These are phyloP conservation scores for Carpatolechia fugitivella DNA, from an alignment of 2,888 invertebrate species.

Conservation along the genomic window DNA sequence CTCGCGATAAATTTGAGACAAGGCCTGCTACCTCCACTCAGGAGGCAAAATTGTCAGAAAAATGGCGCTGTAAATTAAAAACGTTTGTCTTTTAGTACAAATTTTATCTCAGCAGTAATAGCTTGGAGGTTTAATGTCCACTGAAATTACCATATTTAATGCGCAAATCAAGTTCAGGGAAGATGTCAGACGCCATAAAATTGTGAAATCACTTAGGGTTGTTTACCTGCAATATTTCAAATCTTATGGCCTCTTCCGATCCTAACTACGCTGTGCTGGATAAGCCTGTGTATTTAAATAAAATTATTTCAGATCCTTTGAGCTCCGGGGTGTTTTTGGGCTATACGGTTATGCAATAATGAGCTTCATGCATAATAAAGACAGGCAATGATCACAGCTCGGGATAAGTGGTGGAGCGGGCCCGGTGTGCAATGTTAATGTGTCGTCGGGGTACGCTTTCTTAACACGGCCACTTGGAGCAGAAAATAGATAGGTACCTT, in stretches of 20 bases:
- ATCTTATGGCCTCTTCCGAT: background rate
- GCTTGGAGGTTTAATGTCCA: slow-evolving; percentile 5
- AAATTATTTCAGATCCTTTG: background rate
- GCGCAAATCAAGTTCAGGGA: background rate
- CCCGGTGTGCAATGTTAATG: slow-evolving; percentile 32
- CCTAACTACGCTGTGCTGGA: background rate
- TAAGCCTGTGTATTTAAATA: background rate
- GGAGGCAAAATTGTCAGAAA: slow-evolving; percentile 32
- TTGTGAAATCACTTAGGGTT: background rate
- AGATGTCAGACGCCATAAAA: background rate
- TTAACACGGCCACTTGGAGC: slow-evolving; percentile 44
- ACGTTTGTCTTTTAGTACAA: slow-evolving; percentile 26
- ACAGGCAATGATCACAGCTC: slow-evolving; percentile 16
- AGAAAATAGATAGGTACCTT: slow-evolving; percentile 42
- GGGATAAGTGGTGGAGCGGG: slow-evolving; percentile 28
- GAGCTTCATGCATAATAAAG: slow-evolving; percentile 9
- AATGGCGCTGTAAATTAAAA: slow-evolving; percentile 36
- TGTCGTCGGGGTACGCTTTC: slow-evolving; percentile 43
- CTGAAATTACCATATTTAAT: slow-evolving; percentile 6
- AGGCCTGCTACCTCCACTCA: slow-evolving; percentile 31
- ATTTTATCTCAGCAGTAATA: slow-evolving; percentile 13
- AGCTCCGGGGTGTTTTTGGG: background rate
- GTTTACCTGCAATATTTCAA: background rate
- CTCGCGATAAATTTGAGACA: slow-evolving; percentile 46
- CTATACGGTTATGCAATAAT: slow-evolving; percentile 4